These are phyloP conservation scores for Pedicia rivosa DNA, from an alignment of 2,888 invertebrate species.

Conservation along the genomic window DNA sequence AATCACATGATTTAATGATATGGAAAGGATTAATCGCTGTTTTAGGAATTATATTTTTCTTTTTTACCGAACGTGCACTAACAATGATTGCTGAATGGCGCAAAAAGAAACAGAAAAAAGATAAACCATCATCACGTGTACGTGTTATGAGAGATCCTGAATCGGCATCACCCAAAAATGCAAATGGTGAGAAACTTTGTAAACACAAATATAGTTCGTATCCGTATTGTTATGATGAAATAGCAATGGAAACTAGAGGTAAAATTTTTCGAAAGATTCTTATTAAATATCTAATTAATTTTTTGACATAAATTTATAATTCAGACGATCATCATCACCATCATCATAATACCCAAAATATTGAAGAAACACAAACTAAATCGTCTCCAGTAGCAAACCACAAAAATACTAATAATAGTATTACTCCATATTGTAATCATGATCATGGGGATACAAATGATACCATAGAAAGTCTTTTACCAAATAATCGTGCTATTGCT, in stretches of 20 bases:
- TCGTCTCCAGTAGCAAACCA: not conserved
- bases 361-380: constrained; percentile 6
- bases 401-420: constrained; percentile 1
- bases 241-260: constrained; percentile 52
- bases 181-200: constrained; percentile 45
- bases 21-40: constrained; percentile 63
- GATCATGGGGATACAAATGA: constrained; percentile 17
- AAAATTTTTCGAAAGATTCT: not conserved
- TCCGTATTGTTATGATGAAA: constrained; percentile 76
- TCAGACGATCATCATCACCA: constrained; percentile 9
- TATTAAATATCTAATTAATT: not conserved
- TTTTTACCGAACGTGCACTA: constrained; percentile 70
- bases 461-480: constrained; percentile 25
- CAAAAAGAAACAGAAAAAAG: constrained; percentile 52
- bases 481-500: constrained; percentile 23
- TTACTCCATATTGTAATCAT: constrained; percentile 6
- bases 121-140: constrained; percentile 48
- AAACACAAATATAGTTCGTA: constrained; percentile 82
- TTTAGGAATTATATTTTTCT: constrained; percentile 74
- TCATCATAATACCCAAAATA: constrained; percentile 7
- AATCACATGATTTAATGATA: constrained; percentile 52
- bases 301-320: not conserved
- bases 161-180: constrained; percentile 24
- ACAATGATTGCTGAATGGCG: constrained; percentile 69
- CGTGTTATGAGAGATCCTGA: constrained; percentile 54